A percentile compares a stretch with the other conserved stretches of the same genome.
phyloP scores from a whole-genome alignment of 2,888 invertebrate species.

The Sarcophaga caerulescens region DNA sequence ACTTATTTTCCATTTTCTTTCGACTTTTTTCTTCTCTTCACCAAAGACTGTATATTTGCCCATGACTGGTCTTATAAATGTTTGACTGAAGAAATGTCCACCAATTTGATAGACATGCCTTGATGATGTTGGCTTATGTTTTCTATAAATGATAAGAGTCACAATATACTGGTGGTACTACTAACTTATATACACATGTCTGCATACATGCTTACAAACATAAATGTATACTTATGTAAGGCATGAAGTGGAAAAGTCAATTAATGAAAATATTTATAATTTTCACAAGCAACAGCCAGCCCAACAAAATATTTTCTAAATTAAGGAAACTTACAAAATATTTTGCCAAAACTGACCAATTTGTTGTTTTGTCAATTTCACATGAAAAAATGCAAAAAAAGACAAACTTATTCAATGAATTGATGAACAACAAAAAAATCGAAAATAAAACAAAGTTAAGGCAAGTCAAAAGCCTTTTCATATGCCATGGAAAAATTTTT shows the following conservation, averaged over 20 bases:
- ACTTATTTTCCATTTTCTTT: no score
- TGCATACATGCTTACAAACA: not conserved
- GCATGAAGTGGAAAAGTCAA: conserved; percentile 1
- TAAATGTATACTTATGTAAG: not conserved
- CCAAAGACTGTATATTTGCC: not conserved
- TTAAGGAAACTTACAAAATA: not conserved
- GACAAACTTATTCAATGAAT: not conserved
- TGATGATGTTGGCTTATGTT: not conserved
- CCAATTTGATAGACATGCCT: conserved; percentile 6
- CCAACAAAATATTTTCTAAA: not conserved
- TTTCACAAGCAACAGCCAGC: not conserved
- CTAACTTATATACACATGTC: conserved; percentile 13
- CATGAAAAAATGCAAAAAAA: no score
- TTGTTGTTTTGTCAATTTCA: no score
- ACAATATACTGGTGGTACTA: not conserved
- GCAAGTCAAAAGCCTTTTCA: conserved; percentile 64
- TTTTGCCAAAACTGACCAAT: not conserved
- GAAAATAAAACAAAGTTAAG: conserved; percentile 9
- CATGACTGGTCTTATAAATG: conserved; percentile 3
- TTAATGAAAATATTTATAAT: conserved; percentile 34
- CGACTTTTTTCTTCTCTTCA: no score
- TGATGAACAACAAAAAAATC: not conserved
- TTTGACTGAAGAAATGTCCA: conserved; percentile 9
- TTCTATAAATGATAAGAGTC: not conserved
- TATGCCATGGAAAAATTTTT: not conserved